Conservation (phyloP, 2,888 invertebrate species). For the Hanleya hanleyi region DNA sequence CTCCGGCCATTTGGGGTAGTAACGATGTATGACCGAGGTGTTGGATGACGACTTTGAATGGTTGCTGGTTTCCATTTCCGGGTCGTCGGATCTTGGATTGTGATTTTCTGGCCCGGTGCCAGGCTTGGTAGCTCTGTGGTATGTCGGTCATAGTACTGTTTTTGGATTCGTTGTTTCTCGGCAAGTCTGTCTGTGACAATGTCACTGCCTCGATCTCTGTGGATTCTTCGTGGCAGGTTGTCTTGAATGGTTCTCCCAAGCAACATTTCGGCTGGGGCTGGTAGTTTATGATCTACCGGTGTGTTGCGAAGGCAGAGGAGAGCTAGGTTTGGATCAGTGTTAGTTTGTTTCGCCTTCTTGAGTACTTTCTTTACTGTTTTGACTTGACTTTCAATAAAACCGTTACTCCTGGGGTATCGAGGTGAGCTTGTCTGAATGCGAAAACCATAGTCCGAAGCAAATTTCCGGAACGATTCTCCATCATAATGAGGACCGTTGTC, state of each 20-base stretch:
- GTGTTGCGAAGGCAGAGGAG: constrained; percentile 1
- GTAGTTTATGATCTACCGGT: constrained; percentile 8
- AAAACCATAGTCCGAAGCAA: not conserved
- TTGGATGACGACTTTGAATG: not conserved
- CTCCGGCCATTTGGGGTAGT: no score
- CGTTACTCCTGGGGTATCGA: constrained; percentile 2
- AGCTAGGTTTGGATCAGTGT: constrained; percentile 4
- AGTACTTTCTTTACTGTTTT: not conserved
- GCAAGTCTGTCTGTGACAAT: not conserved
- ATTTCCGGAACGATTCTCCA: not conserved
- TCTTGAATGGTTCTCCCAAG: not conserved
- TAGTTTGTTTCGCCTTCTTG: not conserved
- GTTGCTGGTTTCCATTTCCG: not conserved
- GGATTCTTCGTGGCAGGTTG: constrained; percentile 2
- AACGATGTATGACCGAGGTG: no score
- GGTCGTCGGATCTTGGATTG: not conserved
- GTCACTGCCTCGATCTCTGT: not conserved
- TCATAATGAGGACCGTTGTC: constrained; percentile 40
- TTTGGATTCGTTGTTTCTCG: not conserved
- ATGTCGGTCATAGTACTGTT: not conserved
- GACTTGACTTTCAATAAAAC: constrained; percentile 14
- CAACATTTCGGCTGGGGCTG: constrained; percentile 3
- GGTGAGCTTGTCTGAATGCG: not conserved
- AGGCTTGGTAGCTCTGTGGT: not conserved
- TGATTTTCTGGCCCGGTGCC: not conserved